Base-by-base conservation (phyloP, 2,888 invertebrate genomes). In the Adela reaumurella region DNA sequence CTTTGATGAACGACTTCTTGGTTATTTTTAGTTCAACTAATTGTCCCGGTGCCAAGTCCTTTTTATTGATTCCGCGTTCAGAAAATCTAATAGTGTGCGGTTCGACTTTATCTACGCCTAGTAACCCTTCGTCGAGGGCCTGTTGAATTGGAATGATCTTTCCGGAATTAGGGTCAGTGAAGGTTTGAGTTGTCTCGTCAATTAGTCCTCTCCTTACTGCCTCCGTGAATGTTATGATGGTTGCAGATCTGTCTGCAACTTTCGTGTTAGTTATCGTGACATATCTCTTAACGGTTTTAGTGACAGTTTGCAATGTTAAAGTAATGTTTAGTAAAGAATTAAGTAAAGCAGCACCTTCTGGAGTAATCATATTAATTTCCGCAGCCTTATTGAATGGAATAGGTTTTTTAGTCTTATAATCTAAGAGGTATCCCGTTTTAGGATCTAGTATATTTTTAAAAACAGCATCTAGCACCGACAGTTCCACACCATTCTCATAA, bases 321-420 rank as follows among this genome's bases (percentile, higher is more conserved):
- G 92, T 91, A 48, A 97, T 91, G 64, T 92, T 92, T 48, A 95
- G 72, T 48, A 96, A 77, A 59, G 92, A 92, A 69, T 89, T 91
- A 52, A 92, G 81, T 62, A 92, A 81, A 50, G 92, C 87, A 45
- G 94, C 94, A 50, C 95, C 95, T 69, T 92, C 91, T 1, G 91
- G 87, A 11, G 92, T 89, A 29, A 96, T 90, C 59, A 93, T 81
- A 60, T 91, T 89, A 50, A 88, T 85, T 66, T 90, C 88, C 52
- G 96, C 89, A 24, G 95, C 95, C 63, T 89, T 88, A 60, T 94
- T 90, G 51, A 94, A 83, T 53, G 93, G 90, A 62, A 93, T 83
- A 47, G 87, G 82, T 62, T 84, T 85, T 59, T 86, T 86, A 43
- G 83, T 86, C 53, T 81, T 76, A 17, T 89, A 83, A 62, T 95